These are phyloP conservation scores for Brachymystax lenok DNA, from an alignment of 2,797 vertebrate species.

Conservation along the genomic window DNA sequence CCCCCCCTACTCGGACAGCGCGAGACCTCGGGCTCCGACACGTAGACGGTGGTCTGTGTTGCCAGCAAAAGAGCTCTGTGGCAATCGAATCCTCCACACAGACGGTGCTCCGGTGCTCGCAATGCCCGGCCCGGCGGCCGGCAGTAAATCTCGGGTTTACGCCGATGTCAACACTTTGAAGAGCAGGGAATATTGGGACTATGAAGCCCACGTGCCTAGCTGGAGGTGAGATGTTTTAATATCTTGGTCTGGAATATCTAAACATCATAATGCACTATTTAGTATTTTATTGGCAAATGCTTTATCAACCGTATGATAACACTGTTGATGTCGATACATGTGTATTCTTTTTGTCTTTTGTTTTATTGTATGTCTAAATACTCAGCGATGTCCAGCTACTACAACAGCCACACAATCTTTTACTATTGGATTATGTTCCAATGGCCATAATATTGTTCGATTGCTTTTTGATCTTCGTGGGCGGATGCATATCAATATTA, in stretches of 20 bases:
- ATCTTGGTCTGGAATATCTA: neutral
- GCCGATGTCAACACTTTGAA: conserved; percentile 96
- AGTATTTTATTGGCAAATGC: neutral
- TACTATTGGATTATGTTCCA: neutral
- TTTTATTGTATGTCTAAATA: neutral
- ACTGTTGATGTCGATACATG: neutral
- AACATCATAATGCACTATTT: neutral
- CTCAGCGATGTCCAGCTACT: too few species aligned
- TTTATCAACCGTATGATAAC: neutral
- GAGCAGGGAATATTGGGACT: conserved; percentile 99
- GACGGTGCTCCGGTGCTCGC: conserved; percentile 82
- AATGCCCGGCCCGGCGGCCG: conserved; percentile 96
- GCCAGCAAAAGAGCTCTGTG: conserved; percentile 42
- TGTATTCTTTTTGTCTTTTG: neutral
- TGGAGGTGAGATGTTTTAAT: conserved; percentile 87
- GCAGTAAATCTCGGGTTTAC: conserved; percentile 96
- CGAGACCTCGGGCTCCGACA: conserved; percentile 28
- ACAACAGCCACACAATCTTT: neutral
- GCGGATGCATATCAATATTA: neutral
- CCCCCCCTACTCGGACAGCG: conserved; percentile 15
- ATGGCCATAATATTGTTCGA: neutral
- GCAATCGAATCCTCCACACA: conserved; percentile 44
- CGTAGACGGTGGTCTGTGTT: conserved; percentile 15
- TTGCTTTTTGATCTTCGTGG: neutral
- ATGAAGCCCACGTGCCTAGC: conserved; percentile 93